phyloP scores from a whole-genome alignment of 2,888 invertebrate genomes.

The Brassicogethes aeneus region DNA sequence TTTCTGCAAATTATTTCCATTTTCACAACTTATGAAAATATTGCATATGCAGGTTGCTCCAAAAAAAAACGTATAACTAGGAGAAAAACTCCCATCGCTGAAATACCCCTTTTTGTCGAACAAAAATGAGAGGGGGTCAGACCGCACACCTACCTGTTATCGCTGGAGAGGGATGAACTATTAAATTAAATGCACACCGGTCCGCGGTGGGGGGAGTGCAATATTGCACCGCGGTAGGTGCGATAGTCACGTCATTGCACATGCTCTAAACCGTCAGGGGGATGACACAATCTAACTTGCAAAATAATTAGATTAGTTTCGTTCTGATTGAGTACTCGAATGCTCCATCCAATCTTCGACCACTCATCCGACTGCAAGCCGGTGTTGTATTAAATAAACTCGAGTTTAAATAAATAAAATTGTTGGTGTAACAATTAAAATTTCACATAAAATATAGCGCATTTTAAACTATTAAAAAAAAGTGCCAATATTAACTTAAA shows the following conservation, averaged over 20 bases:
- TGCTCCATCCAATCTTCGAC: slow-evolving; percentile 8
- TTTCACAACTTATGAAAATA: too few species aligned
- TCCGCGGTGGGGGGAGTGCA: not conserved
- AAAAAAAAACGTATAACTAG: too few species aligned
- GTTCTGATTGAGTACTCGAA: slow-evolving; percentile 22
- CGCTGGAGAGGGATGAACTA: not conserved
- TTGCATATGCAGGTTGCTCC: too few species aligned
- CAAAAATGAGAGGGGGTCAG: not conserved
- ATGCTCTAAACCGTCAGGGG: slow-evolving; percentile 32
- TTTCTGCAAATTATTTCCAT: too few species aligned
- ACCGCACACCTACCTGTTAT: not conserved
- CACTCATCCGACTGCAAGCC: not conserved
- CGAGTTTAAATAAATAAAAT: too few species aligned
- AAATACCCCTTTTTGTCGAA: too few species aligned
- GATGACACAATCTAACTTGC: slow-evolving; percentile 31
- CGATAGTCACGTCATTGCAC: slow-evolving; percentile 33
- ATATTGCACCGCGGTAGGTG: slow-evolving; percentile 19
- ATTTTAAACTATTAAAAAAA: too few species aligned
- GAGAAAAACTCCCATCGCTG: too few species aligned
- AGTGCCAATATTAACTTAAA: too few species aligned
- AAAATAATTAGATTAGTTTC: slow-evolving; percentile 39
- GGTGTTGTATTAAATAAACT: slow-evolving; percentile 3
- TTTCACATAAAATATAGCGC: too few species aligned
- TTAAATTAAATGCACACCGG: slow-evolving; percentile 15
- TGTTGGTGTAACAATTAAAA: too few species aligned